Base-by-base conservation (phyloP, 2,888 invertebrate species). In the Agrochola litura region DNA sequence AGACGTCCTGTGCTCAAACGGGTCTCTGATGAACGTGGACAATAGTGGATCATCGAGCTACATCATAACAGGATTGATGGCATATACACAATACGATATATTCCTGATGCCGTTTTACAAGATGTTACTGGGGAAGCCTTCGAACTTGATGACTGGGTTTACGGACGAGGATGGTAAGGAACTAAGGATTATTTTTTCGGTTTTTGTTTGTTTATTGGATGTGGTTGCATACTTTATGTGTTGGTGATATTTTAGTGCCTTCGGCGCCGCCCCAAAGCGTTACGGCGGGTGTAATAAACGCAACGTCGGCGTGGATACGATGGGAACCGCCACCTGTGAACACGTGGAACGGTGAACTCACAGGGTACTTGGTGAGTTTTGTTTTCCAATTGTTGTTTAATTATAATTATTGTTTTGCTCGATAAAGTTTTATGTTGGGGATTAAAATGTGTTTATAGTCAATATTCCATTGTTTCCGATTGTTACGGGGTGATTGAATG, bases 61-160 rank as follows among this genome's bases (percentile, higher is more conserved):
- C 92, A 97, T 98, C 22, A 97, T 99, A 30, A 97, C 98, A 14
- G 98, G 98, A 87, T 95, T 99, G 87, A 97, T 98, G 91, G 98
- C 99, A 84, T 99, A 98, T 93, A 98, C 98, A 49, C 98, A 98
- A 92, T 99, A 99, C 93, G 99, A 99, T 94, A 98, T 99, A 91
- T 99, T 99, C 93, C 97, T 99, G 78, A 98, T 98, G 90, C 99
- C 99, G 0, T 99, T 98, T 94, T 99, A 98, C 93, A 98, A 98
- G 92, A 98, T 97, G 85, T 97, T 99, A 82, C 98, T 99, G 92
- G 99, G 99, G 9, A 98, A 98, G 91, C 99, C 99, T 19, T 99
- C 99, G 73, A 99, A 99, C 96, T 98, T 98, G 10, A 98, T 98
- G 95, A 97, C 98, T 22, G 98, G 98, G 41, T 98, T 98, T 86